phyloP scores from a whole-genome alignment of 1,140 invertebrate genomes.

The Drosophila repleta region DNA sequence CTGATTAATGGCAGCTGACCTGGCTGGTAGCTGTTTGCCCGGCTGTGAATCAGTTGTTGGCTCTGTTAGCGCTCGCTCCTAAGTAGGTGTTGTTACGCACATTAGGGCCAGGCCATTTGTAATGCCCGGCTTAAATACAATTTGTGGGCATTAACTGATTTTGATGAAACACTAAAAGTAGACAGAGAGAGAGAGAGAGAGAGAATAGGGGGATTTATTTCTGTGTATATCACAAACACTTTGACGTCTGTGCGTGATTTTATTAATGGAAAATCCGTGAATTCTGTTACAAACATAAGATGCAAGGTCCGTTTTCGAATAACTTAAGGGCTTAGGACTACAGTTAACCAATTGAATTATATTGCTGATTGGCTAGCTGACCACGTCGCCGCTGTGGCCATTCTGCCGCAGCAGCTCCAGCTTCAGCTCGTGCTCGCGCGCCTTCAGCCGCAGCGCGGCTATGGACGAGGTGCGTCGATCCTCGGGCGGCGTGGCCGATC shows the following conservation, averaged over 20 bases:
- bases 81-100: constrained; percentile 79
- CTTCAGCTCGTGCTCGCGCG: constrained; percentile 95
- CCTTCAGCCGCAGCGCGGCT: constrained; percentile 94
- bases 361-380: constrained; percentile 84
- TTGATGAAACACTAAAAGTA: constrained; percentile 4
- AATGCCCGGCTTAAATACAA: constrained; percentile 53
- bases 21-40: constrained; percentile 27
- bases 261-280: constrained; percentile 51
- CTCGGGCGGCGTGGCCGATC: constrained; percentile 85
- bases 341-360: constrained; percentile 3
- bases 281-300: constrained; percentile 46
- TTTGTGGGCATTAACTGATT: constrained; percentile 64
- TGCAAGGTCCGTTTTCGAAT: constrained; percentile 27
- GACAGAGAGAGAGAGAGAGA: not conserved
- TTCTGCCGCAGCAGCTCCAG: constrained; percentile 93
- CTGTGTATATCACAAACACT: constrained; percentile 39
- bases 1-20: constrained; percentile 73
- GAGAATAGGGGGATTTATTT: not conserved
- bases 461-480: constrained; percentile 95
- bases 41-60: constrained; percentile 65
- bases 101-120: constrained; percentile 60
- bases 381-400: constrained; percentile 88
- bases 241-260: constrained; percentile 42
- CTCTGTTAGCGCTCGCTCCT: constrained; percentile 40
- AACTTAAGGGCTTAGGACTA: constrained; percentile 44